Percentiles rank a stretch among this genome's conserved stretches.
These are phyloP conservation scores for Gambelia wislizenii DNA, from an alignment of 2,797 vertebrate species.

Conservation along the genomic window DNA sequence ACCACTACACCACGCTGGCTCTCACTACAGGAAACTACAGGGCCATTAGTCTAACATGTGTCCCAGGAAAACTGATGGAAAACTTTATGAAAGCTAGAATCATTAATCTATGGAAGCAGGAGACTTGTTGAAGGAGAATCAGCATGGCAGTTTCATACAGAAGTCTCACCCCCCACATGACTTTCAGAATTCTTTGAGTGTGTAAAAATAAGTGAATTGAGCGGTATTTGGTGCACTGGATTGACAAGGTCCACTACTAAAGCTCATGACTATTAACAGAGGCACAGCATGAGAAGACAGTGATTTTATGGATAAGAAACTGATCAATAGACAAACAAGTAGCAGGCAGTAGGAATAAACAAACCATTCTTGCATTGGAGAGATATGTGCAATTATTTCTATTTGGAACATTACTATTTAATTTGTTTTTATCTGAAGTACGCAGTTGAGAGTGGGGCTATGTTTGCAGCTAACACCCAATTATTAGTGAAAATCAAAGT, in stretches of 20 bases:
- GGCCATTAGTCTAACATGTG: not conserved
- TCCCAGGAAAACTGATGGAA: not conserved
- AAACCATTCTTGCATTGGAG: not conserved
- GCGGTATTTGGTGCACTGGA: not conserved
- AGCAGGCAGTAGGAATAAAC: not conserved
- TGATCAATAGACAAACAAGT: not conserved
- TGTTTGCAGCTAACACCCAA: not conserved
- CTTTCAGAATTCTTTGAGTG: not conserved
- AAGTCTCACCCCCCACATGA: no score
- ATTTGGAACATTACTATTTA: not conserved
- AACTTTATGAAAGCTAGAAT: not conserved
- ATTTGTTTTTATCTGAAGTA: not conserved
- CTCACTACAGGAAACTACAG: not conserved
- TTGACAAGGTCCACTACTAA: not conserved
- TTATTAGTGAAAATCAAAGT: not conserved
- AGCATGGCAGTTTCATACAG: not conserved
- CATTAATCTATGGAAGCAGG: not conserved
- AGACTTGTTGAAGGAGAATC: not conserved
- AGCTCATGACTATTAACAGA: not conserved
- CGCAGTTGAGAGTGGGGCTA: not conserved
- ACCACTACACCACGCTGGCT: no score
- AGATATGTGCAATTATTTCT: not conserved
- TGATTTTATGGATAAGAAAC: not conserved
- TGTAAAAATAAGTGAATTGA: not conserved
- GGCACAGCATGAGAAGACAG: not conserved